phyloP scores from a whole-genome alignment of 2,888 invertebrate genomes.

The Odontocerum albicorne region DNA sequence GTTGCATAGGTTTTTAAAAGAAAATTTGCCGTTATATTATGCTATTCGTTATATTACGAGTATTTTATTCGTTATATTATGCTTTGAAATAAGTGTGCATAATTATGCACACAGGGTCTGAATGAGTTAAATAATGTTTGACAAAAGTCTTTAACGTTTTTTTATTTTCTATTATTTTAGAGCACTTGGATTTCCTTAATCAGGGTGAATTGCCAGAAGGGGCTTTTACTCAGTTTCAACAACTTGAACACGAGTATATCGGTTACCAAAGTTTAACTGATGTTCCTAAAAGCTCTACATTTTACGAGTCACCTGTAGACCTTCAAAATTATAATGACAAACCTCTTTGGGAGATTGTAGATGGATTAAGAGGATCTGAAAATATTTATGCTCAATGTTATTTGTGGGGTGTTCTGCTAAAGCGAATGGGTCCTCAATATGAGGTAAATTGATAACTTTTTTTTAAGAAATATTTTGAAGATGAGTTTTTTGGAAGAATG shows the following conservation, averaged over 20 bases:
- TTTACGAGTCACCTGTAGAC: slow-evolving; percentile 64
- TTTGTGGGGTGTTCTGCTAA: slow-evolving; percentile 78
- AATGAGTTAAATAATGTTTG: no score
- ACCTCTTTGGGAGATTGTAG: slow-evolving; percentile 73
- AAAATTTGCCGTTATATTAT: no score
- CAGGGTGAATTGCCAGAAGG: slow-evolving; percentile 73
- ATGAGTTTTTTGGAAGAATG: no score
- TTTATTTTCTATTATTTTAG: no score
- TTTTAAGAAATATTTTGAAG: no score
- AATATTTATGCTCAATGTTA: slow-evolving; percentile 82
- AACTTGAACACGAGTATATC: slow-evolving; percentile 88
- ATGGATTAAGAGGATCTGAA: slow-evolving; percentile 66
- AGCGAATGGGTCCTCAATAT: slow-evolving; percentile 79
- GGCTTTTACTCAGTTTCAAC: slow-evolving; percentile 81
- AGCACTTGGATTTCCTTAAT: slow-evolving; percentile 97
- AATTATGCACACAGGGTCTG: no score
- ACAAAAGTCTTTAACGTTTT: no score
- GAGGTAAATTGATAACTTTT: no score
- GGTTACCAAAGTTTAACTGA: slow-evolving; percentile 96
- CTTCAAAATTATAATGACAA: slow-evolving; percentile 63
- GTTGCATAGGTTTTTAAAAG: no score
- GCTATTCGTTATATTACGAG: no score
- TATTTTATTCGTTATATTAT: no score
- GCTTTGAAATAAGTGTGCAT: no score
- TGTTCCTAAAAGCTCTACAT: slow-evolving; percentile 81